Evolutionary conservation across 35 echinoderm and acorn worm genomes (phyloP), one percentile per base, ranked within the genome.

Genomic region (Ophioderma brevispina): DNA sequence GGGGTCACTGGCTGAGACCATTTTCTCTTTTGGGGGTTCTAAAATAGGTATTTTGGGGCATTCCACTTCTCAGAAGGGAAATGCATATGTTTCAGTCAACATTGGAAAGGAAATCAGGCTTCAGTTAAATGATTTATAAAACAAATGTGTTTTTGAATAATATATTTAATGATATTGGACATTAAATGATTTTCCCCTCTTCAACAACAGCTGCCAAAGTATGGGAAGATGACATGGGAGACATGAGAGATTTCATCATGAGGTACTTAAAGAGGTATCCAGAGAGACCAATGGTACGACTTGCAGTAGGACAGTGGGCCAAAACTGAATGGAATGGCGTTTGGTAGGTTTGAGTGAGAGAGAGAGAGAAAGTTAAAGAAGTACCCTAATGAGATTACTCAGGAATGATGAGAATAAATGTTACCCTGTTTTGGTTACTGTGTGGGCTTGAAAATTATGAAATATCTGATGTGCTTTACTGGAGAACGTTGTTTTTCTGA

Each of bases 181-280:
- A 55, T 33, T 31, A 5, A 42, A 40, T 19, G 38, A 18, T 70
- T 75, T 28, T n/a, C n/a, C n/a, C n/a, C n/a, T 88, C 39, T 88
- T 50, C 33, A 56, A 56, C 19, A 37, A 6, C 37, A 95, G 94
- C 85, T 76, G 77, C 89, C 19, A 87, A 92, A 88, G 96, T 98
- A 32, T 98, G 96, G 96, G 93, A 95, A 37, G 96, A 98, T 84
- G 90, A 93, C 17, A 86, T 90, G 32, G 86, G 86, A 13, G 56
- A 89, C 52, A 87, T 82, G 17, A 87, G 75, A 19, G 90, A 98
- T 46, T 98, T 98, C 64, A 94, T 98, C 35, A 86, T 91, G 35
- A 89, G 94, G 31, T 98, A 98, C 38, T 78, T 98, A 21, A 92
- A 98, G 15, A 90, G 89, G 25, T 98, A 98, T 89, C 96, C 96